Evolutionary conservation across 64 coral and sea anemone species (phyloP), one percentile per base, ranked within the genome.

Genomic region (Pocillopora damicornis): DNA sequence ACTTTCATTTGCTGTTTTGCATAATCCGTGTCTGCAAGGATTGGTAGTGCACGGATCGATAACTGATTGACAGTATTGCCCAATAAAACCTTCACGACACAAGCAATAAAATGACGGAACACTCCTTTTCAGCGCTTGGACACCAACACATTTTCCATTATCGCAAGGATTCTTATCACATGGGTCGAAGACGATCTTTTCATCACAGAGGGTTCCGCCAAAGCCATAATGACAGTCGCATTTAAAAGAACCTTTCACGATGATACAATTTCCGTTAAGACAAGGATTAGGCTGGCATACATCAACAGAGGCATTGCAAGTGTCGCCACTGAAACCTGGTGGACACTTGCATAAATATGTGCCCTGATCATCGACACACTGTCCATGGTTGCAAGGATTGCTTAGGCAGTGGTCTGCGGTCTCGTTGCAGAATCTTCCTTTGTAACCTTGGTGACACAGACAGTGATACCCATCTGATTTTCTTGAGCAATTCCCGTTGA

Each of bases 81-180:
- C 89, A 38, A 80, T 83, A 76, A 79, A 89, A 66, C 74, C 87
- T 9, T 59, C 64, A 57, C 51, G 26, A 42, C 94, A 95, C 10
- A 78, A 66, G 64, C 94, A 95, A n/a, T 69, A 25, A 56, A 89
- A 93, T 23, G 42, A 13, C 57, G 84, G 68, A 20, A 61, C 34
- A 83, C 60, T 86, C 35, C 7, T 72, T 56, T 63, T 76, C 30
- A 60, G 10, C 61, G 75, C 63, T 16, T 87, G 82, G 75, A 18
- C 63, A 60, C 80, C 58, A 17, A 92, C 1, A 67, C 95, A 98
- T 35, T 14, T 77, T 3, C 95, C 95, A 87, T 92, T 89, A 38
- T 34, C 71, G 86, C 95, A 98, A 15, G 89, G 95, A 51, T 75
- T 92, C n/a, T 59, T 79, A 4, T 62, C 58, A 79, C 94, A 95